These are phyloP conservation scores for Porites australiensis DNA, from an alignment of 64 coral and sea anemone species.

Conservation along the genomic window DNA sequence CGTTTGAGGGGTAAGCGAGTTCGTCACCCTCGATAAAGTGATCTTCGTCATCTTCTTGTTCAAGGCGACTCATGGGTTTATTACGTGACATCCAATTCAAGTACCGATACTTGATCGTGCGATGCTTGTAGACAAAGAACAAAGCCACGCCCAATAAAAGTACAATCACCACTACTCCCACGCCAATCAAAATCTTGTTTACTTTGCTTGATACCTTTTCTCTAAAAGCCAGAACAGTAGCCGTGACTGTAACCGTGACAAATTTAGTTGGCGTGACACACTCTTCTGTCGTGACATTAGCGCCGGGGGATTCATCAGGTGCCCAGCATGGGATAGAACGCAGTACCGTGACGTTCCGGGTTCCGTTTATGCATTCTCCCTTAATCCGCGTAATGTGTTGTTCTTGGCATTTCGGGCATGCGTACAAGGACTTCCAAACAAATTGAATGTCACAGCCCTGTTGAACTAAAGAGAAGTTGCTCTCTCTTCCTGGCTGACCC, in stretches of 20 bases:
- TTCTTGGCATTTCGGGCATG: conserved; percentile 83
- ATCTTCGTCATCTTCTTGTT: conserved; percentile 74
- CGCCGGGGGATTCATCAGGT: neutral
- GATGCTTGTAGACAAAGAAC: conserved; percentile 88
- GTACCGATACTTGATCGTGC: conserved; percentile 71
- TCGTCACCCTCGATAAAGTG: conserved; percentile 57
- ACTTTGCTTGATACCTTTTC: neutral
- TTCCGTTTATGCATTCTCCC: conserved; percentile 69
- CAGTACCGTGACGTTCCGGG: conserved; percentile 45
- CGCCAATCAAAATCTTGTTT: conserved; percentile 78
- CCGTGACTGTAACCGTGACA: neutral
- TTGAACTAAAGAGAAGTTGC: conserved; percentile 9
- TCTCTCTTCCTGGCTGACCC: conserved; percentile 76
- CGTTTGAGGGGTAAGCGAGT: neutral
- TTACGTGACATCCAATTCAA: conserved; percentile 66
- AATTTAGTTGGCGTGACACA: neutral
- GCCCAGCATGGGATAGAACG: conserved; percentile 75
- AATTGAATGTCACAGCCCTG: conserved; percentile 56
- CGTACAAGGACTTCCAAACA: conserved; percentile 86
- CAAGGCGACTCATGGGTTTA: conserved; percentile 88
- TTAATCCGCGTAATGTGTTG: conserved; percentile 46
- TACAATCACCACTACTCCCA: conserved; percentile 63
- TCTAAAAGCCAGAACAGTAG: neutral
- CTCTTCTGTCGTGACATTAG: conserved; percentile 6
- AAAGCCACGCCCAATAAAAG: conserved; percentile 57